Conservation (phyloP, 2,888 invertebrate species). For the Elmis aenea region DNA sequence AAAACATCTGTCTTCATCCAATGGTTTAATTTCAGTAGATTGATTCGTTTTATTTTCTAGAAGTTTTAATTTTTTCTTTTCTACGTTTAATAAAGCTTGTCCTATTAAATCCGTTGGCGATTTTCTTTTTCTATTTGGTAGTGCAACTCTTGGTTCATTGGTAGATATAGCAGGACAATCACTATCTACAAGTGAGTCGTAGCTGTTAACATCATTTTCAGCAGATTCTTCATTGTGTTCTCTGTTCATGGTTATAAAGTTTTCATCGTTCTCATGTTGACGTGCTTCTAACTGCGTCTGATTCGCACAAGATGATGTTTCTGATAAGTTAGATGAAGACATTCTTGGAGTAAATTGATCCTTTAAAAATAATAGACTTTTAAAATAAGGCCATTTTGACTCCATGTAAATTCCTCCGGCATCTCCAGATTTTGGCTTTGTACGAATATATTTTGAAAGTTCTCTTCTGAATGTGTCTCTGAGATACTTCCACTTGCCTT, state of each 20-base stretch:
- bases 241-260: too few species aligned
- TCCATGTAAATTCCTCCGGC: neutral
- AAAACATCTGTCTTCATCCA: constrained; percentile 1
- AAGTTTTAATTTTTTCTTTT: neutral
- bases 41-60: too few species aligned
- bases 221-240: too few species aligned
- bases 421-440: constrained; percentile 20
- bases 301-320: constrained; percentile 1
- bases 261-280: too few species aligned
- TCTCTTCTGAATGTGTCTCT: constrained; percentile 18
- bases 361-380: constrained; percentile 19
- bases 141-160: neutral
- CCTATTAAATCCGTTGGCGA: constrained; percentile 1
- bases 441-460: too few species aligned
- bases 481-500: constrained; percentile 19
- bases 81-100: constrained; percentile 2
- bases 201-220: too few species aligned
- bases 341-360: constrained; percentile 19
- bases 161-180: neutral
- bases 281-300: too few species aligned
- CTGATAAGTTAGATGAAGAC: constrained; percentile 13
- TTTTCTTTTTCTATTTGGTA: neutral
- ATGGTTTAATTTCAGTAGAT: too few species aligned
- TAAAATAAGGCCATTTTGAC: constrained; percentile 16
- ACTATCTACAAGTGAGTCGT: too few species aligned